Evolutionary conservation across 35 echinoderm and acorn worm genomes (phyloP), one percentile per base, ranked within the genome.

Genomic region (Strongylocentrotus purpuratus): DNA sequence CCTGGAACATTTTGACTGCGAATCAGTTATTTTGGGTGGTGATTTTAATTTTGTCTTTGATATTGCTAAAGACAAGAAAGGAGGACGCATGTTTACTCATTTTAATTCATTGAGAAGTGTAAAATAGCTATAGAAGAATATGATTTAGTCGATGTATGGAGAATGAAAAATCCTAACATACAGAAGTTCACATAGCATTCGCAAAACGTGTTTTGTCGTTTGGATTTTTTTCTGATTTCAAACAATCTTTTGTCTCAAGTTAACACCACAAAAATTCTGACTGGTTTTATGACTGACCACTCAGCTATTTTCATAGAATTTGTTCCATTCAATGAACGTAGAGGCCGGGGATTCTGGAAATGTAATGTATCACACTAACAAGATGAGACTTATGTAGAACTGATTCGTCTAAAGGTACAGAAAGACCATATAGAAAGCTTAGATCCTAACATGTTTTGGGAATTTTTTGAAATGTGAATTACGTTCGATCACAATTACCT

Each of bases 171-270:
- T 85, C 94, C 94, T 28, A 18, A 94, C 31, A 14, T 60, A 31
- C 48, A 78, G 32, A 61, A 15, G 33, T 94, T 22, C 17, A 61
- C 58, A 15, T 94, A 55, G 94, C 13, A 18, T 78, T 94, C 94
- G 22, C 46, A 78, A 17, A 71, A 95, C 87, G 32, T 95, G 7
- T 86, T 95, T 47, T 95, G 94, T 86, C 32, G 94, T 15, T 86
- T 95, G 7, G 85, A 94, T 61, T 94, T 95, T 86, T 95, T 46
- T n/a, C n/a, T n/a, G n/a, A n/a, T n/a, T n/a, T 95, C 94, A 85
- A 87, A 31, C 45, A 85, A 85, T 4, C 47, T 95, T 14, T 33
- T 95, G 7, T 33, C 0, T 20, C 71, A 85, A 46, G 85, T 95
- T 86, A 47, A 95, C 61, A 95, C 31, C 35, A 31, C 32, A 31